Conservation (phyloP, 2,113 vertebrate species). For the Tiliqua scincoides region DNA sequence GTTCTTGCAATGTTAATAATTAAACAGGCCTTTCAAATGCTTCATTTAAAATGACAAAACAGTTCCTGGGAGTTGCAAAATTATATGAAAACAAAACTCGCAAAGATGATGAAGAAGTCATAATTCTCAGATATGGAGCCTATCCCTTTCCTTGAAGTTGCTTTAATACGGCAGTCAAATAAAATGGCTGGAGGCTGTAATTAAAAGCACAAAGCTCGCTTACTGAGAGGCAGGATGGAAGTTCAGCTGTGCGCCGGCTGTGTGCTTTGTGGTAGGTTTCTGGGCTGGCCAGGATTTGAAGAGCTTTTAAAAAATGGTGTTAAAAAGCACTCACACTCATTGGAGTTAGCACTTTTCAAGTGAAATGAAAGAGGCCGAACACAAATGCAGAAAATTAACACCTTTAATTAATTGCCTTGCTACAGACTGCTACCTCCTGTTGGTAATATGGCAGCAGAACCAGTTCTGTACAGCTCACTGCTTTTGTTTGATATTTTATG, state of each 20-base stretch:
- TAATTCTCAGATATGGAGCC: neutral
- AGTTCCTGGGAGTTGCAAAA: neutral
- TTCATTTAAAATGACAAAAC: constrained; percentile 18
- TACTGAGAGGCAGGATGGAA: neutral
- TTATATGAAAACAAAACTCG: constrained; percentile 3
- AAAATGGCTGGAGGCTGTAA: constrained; percentile 8
- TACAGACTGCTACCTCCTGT: neutral
- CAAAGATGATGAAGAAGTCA: neutral
- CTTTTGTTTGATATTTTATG: neutral
- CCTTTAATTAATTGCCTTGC: constrained; percentile 14
- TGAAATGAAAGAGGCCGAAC: neutral
- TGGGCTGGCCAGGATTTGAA: neutral
- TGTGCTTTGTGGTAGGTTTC: constrained; percentile 1
- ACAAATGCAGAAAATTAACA: constrained; percentile 16
- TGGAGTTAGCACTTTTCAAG: constrained; percentile 14
- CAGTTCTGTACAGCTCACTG: neutral
- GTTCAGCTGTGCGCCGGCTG: neutral
- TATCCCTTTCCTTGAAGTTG: constrained; percentile 6
- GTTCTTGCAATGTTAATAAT: constrained; percentile 17
- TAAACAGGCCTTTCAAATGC: constrained; percentile 5
- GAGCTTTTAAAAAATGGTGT: neutral
- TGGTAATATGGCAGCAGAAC: neutral
- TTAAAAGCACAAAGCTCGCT: constrained; percentile 28
- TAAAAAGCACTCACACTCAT: neutral
- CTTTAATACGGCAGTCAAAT: neutral